phyloP scores from a whole-genome alignment of 1,140 invertebrate genomes.

The Luehdorfia chinensis region DNA sequence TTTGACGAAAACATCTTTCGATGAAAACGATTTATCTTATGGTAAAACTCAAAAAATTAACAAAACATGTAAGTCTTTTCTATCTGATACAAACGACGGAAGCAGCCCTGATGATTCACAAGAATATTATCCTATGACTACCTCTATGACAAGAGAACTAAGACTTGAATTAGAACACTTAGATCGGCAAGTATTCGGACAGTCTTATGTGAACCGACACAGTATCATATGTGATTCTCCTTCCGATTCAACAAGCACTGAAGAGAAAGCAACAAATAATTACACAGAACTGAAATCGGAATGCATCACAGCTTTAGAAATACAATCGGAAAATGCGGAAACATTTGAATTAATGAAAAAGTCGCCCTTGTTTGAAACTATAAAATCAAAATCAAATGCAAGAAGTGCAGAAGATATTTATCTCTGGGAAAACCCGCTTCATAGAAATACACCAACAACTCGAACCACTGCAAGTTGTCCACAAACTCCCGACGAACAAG shows the following conservation, averaged over 20 bases:
- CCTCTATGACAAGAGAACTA: slow-evolving; percentile 89
- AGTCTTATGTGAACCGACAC: slow-evolving; percentile 60
- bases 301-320: slow-evolving; percentile 31
- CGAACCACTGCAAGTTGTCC: slow-evolving; percentile 68
- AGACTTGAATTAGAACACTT: slow-evolving; percentile 88
- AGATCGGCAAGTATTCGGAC: slow-evolving; percentile 86
- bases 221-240: slow-evolving; percentile 61
- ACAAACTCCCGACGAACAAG: slow-evolving; percentile 83
- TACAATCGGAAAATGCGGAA: slow-evolving; percentile 34
- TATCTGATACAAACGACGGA: slow-evolving; percentile 74
- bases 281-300: slow-evolving; percentile 42
- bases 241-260: slow-evolving; percentile 62
- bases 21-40: slow-evolving; percentile 54
- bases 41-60: slow-evolving; percentile 38
- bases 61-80: slow-evolving; percentile 35
- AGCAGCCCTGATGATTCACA: slow-evolving; percentile 86
- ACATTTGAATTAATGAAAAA: slow-evolving; percentile 46
- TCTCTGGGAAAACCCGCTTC: slow-evolving; percentile 87
- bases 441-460: slow-evolving; percentile 74
- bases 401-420: slow-evolving; percentile 81
- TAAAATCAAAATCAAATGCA: slow-evolving; percentile 61
- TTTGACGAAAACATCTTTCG: slow-evolving; percentile 52
- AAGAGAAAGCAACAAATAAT: slow-evolving; percentile 63
- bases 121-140: slow-evolving; percentile 92
- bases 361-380: slow-evolving; percentile 53